Evolutionary conservation across 1,140 invertebrate genomes (phyloP).

Genomic region (Eueides isabella): DNA sequence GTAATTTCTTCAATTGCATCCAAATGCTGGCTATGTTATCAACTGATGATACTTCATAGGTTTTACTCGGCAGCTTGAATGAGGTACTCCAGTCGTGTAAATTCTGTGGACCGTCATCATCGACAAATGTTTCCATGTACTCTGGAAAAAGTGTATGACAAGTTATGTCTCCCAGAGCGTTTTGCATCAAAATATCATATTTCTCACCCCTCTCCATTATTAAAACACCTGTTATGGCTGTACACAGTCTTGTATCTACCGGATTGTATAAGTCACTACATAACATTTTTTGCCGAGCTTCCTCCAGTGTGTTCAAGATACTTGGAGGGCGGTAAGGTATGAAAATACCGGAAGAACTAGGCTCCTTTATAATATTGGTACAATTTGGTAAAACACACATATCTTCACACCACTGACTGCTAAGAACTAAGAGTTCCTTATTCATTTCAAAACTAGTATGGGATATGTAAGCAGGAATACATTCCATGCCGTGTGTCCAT

Average conservation of each 20-base stretch:
- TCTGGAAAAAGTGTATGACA: conserved; percentile 63
- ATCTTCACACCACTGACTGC: conserved; percentile 74
- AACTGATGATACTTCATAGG: conserved; percentile 57
- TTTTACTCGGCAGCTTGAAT: conserved; percentile 48
- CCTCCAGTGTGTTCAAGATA: conserved; percentile 54
- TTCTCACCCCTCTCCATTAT: conserved; percentile 56
- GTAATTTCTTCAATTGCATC: conserved; percentile 59
- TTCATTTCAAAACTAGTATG: conserved; percentile 55
- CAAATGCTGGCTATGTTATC: conserved; percentile 54
- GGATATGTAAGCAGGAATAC: conserved; percentile 58
- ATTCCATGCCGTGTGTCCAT: conserved; percentile 73
- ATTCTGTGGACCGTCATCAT: conserved; percentile 53
- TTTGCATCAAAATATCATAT: conserved; percentile 63
- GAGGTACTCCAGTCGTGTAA: conserved; percentile 62
- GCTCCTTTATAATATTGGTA: conserved; percentile 45
- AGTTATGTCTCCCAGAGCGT: conserved; percentile 68
- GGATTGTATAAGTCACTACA: conserved; percentile 63
- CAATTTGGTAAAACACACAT: conserved; percentile 65
- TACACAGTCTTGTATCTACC: conserved; percentile 53
- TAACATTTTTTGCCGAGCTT: conserved; percentile 53
- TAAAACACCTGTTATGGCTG: conserved; percentile 53
- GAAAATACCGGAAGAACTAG: conserved; percentile 46
- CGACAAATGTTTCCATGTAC: conserved; percentile 56
- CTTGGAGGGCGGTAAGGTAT: conserved; percentile 68
- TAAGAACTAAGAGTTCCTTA: conserved; percentile 62